Evolutionary conservation across 2,797 vertebrate species (phyloP), one percentile per base, ranked within the genome.

Genomic region (Neosilurus hyrtlii): DNA sequence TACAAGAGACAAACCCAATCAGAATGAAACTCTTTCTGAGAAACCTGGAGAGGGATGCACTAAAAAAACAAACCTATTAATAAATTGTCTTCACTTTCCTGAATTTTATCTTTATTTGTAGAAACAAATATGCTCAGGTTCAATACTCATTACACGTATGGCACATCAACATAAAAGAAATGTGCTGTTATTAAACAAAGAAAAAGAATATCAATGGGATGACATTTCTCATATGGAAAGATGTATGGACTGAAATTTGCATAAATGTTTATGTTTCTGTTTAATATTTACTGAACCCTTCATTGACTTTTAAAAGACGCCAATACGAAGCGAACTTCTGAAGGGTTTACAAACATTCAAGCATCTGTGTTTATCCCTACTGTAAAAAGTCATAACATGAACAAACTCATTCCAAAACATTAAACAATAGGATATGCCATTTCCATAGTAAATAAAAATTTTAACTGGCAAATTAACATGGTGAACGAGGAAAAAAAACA

Each of bases 21-120:
- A 86, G 61, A 59, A 74, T 61, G 16, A 16, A 84, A 30, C 54
- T 56, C 4, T 82, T 59, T 65, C 75, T 37, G 37, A 71, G 61
- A 73, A 72, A 54, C 24, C 65, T 24, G 8, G 35, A 74, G 62
- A 62, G n/a, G 30, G 43, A 43, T 1, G 43, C 43, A 43, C 2
- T 43, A 43, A 43, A 43, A 43, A 43, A 43, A 43, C 8, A 43
- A 5, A 43, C 43, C 43, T 30, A 4, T 43, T 43, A 43, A 43
- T 43, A 43, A 43, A 43, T 43, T 43, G n/a, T 61, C 9, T 65
- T 65, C 30, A 66, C 14, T 35, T 35, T 66, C 14, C 37, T 43
- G 66, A 68, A 11, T 22, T 22, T 70, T 22, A 43, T 37, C 65
- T 66, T 66, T 35, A 15, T 66, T 9, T 66, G 30, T 35, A 35